A percentile compares a stretch with the other conserved stretches of the same genome.
Conservation (phyloP, 2,113 vertebrate species). For the Phalacrocorax brasilianus region DNA sequence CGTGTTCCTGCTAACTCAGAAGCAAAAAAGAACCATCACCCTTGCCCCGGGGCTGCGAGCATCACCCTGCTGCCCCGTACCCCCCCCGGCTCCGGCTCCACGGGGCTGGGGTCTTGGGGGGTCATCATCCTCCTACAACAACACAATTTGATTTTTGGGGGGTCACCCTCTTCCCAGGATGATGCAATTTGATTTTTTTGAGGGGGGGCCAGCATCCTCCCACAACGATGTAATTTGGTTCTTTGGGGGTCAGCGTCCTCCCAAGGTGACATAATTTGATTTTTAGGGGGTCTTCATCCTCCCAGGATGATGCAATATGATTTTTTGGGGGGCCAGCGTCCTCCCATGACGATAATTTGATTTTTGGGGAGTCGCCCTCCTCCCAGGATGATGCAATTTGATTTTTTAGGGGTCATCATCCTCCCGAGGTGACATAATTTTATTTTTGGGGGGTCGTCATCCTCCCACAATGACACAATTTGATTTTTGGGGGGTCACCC, state of each 20-base stretch:
- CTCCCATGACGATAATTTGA: rapidly evolving
- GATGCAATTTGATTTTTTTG: background rate
- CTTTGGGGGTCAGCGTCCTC: rapidly evolving
- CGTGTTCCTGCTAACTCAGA: background rate
- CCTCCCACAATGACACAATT: background rate
- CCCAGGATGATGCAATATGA: background rate
- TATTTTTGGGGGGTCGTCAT: rapidly evolving
- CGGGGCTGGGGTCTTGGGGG: background rate
- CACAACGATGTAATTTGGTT: background rate
- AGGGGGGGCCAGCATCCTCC: too few relatives aligned
- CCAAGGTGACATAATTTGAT: rapidly evolving
- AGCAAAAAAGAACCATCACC: background rate
- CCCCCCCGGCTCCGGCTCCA: rapidly evolving
- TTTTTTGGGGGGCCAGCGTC: rapidly evolving
- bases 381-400: background rate
- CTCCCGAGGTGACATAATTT: background rate
- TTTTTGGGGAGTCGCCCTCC: background rate
- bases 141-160: background rate
- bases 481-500: background rate
- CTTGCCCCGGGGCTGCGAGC: rapidly evolving
- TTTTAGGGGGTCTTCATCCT: background rate
- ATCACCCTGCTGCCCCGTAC: background rate
- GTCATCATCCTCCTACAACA: too few relatives aligned
- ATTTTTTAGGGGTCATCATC: rapidly evolving
- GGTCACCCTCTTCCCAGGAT: rapidly evolving